Percentiles rank a stretch among this genome's conserved stretches.
phyloP scores from a whole-genome alignment of 2,797 vertebrate species.

The Protosalanx chinensis region DNA sequence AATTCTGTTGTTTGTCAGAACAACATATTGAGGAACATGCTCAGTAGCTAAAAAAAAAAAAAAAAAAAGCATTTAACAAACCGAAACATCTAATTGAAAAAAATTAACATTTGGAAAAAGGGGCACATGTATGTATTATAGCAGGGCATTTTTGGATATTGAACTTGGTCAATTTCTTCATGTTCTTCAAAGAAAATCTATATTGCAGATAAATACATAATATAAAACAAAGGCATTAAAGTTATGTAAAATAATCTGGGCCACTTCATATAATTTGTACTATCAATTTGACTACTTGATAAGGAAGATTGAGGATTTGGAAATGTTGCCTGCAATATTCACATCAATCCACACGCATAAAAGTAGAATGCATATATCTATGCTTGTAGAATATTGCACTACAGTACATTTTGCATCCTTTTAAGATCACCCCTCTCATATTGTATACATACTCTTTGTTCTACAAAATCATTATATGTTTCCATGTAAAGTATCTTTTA shows the following conservation, averaged over 20 bases:
- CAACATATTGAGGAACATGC: constrained; percentile 29
- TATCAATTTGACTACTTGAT: constrained; percentile 12
- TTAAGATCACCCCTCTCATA: constrained; percentile 7
- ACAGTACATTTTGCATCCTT: constrained; percentile 22
- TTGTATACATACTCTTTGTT: constrained; percentile 15
- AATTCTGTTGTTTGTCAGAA: constrained; percentile 17
- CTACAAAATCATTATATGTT: constrained; percentile 12
- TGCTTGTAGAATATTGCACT: constrained; percentile 41
- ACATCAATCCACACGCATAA: constrained; percentile 8
- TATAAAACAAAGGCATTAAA: neutral
- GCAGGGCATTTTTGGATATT: constrained; percentile 56
- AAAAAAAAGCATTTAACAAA: constrained; percentile 23
- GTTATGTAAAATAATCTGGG: neutral
- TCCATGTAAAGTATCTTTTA: constrained; percentile 18
- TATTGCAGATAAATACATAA: neutral
- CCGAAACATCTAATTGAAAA: constrained; percentile 12
- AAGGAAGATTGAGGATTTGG: neutral
- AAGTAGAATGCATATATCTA: constrained; percentile 20
- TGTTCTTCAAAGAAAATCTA: neutral
- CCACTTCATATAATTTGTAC: neutral
- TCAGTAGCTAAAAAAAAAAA: constrained; percentile 28
- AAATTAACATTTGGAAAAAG: constrained; percentile 51
- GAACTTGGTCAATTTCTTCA: constrained; percentile 3
- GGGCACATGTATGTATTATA: constrained; percentile 71
- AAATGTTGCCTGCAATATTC: constrained; percentile 17